Percentiles rank a stretch among this genome's conserved stretches.
Evolutionary conservation across 2,113 vertebrate genomes (phyloP).

Genomic region (Pipa parva): DNA sequence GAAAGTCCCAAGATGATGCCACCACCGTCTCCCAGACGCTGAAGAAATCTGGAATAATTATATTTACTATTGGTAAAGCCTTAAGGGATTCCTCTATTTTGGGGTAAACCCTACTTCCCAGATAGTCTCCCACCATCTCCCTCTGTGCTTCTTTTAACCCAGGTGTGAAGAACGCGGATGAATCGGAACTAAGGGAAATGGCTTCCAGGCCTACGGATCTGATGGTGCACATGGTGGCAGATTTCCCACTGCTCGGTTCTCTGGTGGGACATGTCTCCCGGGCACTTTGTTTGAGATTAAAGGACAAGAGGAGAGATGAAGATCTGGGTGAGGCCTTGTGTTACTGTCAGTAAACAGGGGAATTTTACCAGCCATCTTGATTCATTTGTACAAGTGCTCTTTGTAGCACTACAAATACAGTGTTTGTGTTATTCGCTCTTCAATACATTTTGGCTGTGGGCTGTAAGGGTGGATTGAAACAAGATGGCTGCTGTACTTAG

Average conservation of each 20-base stretch:
- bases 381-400: no score
- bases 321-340: constrained; percentile 42
- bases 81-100: background rate
- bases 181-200: constrained; percentile 80
- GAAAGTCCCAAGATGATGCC: constrained; percentile 92
- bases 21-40: constrained; percentile 65
- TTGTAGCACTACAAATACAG: no score
- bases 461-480: no score
- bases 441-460: no score
- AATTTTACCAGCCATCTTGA: no score
- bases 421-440: no score
- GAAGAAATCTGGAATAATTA: constrained; percentile 74
- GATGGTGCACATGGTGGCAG: constrained; percentile 81
- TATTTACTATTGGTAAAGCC: constrained; percentile 81
- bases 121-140: background rate
- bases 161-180: constrained; percentile 93
- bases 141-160: background rate
- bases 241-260: constrained; percentile 82
- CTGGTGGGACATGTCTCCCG: constrained; percentile 73
- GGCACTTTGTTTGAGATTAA: constrained; percentile 79
- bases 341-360: no score
- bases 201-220: constrained; percentile 80
- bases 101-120: fast-evolving
- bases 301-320: constrained; percentile 62
- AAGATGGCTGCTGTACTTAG: no score